Base-by-base conservation (phyloP, 2,888 invertebrate species). In the Macaria liturata region DNA sequence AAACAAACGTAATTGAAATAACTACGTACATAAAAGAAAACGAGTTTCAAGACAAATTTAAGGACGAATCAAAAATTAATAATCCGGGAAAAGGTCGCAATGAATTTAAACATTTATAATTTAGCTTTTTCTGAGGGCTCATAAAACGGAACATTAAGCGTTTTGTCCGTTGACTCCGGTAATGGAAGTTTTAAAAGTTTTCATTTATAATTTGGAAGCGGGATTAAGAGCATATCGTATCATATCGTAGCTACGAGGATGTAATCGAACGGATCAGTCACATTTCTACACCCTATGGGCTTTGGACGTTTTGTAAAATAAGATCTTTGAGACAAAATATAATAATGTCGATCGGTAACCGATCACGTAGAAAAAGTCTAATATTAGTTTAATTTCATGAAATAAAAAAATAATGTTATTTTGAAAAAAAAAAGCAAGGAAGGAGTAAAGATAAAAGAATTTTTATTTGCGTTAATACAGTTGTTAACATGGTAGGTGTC, bases 101-200 rank as follows among this genome's bases (percentile, higher is more conserved):
- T 9, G 31, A 49, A 52, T 49, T 53, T 40, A 45, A 32, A 46
- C n/a, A 49, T 52, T 45, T 45, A 40, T 49, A 48, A 50, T 46
- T 50, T 9, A 40, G n/a, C 37, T 20, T 44, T 49, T 58, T 47
- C 20, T 55, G 44, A 42, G 4, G 42, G 9, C 42, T 54, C 39
- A 46, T 43, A 34, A 54, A 49, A 53, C 30, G 46, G 45, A 54
- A 54, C 37, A 55, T 46, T 52, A 52, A 56, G 44, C 40, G 30
- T 40, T 58, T 50, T 46, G 20, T 54, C 49, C 46, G 7, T 52
- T 49, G 32, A 54, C 44, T 40, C 44, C 9, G 50, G 20, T 9
- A 54, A 57, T 37, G 51, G 31, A 47, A 30, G 47, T 49, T 20
- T 32, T 42, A 9, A 9, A 5, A 42, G 9, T 9, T 42, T 42